Base-by-base conservation (phyloP, 1,140 invertebrate species). In the Solen grandis region DNA sequence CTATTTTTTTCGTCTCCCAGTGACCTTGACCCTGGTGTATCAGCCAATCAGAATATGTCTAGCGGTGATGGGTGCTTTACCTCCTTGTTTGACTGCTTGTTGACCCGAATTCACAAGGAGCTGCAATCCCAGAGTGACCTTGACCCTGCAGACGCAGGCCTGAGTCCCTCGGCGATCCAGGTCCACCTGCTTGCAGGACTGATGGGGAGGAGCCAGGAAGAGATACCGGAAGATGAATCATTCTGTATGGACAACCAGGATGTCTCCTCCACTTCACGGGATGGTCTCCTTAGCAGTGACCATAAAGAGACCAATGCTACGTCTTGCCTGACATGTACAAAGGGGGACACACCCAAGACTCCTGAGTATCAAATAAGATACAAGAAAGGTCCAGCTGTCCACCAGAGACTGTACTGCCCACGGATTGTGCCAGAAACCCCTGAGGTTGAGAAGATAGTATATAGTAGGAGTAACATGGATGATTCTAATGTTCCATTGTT, bases 61-160 rank as follows among this genome's bases (percentile, higher is more conserved):
- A 63, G 2, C 38, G 63, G 27, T 78, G 75, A 78, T 29, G 63
- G 75, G 33, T 78, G 54, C 16, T 78, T 78, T 69, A n/a, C 63
- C 27, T 78, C 75, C 25, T n/a, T 78, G 33, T 69, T 78, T 22
- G 63, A 69, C 55, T 68, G 50, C 29, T 27, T 78, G 19, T 35
- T 69, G 4, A 29, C 22, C 25, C 68, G 55, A 35, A n/a, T 78
- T 27, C 38, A 54, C 16, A 29, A 63, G 8, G 74, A 77, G 36
- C 19, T 65, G 27, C 41, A 52, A 35, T 29, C 38, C 33, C 50
- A 74, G 13, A n/a, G 19, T 54, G 75, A 57, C 36, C 27, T 78
- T 36, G 52, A 60, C 0, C 16, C 46, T 59, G 29, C 59, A 22
- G 31, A n/a, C 19, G 73, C 59, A 62, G 74, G 54, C 14, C 27